A percentile compares a stretch with the other conserved stretches of the same genome.
phyloP scores from a whole-genome alignment of 1,140 invertebrate species.

The Drosophila pseudoananassae region DNA sequence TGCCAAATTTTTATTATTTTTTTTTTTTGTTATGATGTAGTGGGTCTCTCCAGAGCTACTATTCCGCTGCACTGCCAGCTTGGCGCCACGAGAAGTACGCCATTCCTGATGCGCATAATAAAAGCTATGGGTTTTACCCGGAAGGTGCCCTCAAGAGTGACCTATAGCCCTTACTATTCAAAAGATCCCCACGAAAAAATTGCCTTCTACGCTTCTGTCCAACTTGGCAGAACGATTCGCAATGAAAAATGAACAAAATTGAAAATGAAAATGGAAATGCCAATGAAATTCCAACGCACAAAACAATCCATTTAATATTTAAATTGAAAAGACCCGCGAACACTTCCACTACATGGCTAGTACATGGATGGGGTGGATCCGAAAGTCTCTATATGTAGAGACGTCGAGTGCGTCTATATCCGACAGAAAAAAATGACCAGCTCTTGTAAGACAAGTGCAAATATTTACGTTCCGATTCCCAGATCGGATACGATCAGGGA shows the following conservation, averaged over 20 bases:
- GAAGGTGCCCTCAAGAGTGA: no score
- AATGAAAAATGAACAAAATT: constrained; percentile 40
- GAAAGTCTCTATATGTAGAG: neutral
- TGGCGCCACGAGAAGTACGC: neutral
- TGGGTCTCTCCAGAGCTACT: constrained; percentile 15
- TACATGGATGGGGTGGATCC: neutral
- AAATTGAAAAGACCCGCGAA: neutral
- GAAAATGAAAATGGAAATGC: constrained; percentile 70
- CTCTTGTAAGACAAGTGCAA: constrained; percentile 78
- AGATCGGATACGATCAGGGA: constrained; percentile 6
- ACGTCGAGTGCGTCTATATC: constrained; percentile 18
- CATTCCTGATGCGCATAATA: neutral
- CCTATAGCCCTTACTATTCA: no score
- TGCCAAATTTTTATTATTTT: constrained; percentile 53
- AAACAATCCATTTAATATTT: constrained; percentile 3
- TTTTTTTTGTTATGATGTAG: constrained; percentile 56
- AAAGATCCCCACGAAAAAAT: neutral
- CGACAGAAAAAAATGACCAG: constrained; percentile 71
- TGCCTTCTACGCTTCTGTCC: neutral
- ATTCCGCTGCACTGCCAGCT: neutral
- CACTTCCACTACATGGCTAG: constrained; percentile 1
- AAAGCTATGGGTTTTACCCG: neutral
- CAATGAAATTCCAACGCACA: constrained; percentile 72
- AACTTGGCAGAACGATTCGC: constrained; percentile 5
- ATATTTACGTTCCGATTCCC: constrained; percentile 67